Evolutionary conservation across 1,140 invertebrate species (phyloP).

Genomic region (Mizuhopecten yessoensis): DNA sequence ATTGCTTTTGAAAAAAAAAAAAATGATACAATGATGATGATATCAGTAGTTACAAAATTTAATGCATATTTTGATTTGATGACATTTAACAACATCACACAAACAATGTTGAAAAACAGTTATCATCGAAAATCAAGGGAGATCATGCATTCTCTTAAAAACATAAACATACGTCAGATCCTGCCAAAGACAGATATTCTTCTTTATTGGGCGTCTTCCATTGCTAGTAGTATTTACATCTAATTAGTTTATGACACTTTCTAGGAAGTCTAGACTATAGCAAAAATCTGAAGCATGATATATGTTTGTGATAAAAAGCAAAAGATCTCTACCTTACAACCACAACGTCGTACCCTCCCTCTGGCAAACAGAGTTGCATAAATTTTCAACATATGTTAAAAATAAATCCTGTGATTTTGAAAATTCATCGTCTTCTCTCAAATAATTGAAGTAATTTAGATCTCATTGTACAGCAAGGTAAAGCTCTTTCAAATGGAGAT

Average conservation of each 20-base stretch:
- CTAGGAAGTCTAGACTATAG: not conserved
- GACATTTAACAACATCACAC: not conserved
- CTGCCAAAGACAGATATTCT: conserved; percentile 24
- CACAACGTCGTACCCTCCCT: conserved; percentile 1
- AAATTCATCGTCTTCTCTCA: too few species aligned
- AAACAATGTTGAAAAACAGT: not conserved
- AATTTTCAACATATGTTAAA: too few species aligned
- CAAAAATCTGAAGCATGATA: conserved; percentile 39
- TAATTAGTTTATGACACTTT: conserved; percentile 28
- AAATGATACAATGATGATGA: not conserved
- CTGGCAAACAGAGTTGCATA: not conserved
- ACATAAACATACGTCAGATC: conserved; percentile 34
- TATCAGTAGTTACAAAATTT: not conserved
- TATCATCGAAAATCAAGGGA: not conserved
- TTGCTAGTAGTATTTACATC: conserved; percentile 17
- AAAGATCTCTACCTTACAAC: conserved; percentile 27
- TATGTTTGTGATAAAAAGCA: not conserved
- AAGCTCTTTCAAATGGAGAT: too few species aligned
- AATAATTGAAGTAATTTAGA: too few species aligned
- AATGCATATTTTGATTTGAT: not conserved
- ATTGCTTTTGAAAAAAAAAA: not conserved
- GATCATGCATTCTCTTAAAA: conserved; percentile 9
- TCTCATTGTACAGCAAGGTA: too few species aligned
- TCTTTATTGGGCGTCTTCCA: not conserved
- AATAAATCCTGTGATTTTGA: too few species aligned